A percentile compares a stretch with the other conserved stretches of the same genome.
phyloP scores from a whole-genome alignment of 1,140 invertebrate genomes.

The silkworm (Bombyx mori) region DNA sequence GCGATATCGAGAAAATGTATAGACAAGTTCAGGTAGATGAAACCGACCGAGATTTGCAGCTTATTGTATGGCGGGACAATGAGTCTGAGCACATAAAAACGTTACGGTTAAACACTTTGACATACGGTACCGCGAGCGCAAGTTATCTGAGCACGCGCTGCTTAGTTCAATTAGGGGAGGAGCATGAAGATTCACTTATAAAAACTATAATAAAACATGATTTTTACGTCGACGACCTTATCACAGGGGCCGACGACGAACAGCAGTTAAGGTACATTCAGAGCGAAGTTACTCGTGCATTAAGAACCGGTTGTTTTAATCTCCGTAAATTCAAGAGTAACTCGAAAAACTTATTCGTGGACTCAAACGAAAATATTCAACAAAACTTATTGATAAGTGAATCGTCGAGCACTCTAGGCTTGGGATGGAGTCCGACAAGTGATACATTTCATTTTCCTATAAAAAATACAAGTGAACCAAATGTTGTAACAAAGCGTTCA shows the following conservation, averaged over 20 bases:
- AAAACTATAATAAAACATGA: no score
- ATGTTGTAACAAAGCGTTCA: slow-evolving; percentile 41
- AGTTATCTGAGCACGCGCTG: neutral
- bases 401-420: slow-evolving; percentile 22
- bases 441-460: slow-evolving; percentile 22
- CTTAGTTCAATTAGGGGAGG: no score
- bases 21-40: neutral
- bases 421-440: slow-evolving; percentile 19
- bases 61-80: slow-evolving; percentile 3
- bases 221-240: no score
- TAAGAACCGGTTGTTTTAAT: no score
- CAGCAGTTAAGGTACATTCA: no score
- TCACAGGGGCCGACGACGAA: no score
- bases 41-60: neutral
- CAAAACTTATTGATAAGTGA: slow-evolving; percentile 24
- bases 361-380: no score
- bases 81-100: neutral
- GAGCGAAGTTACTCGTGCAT: no score
- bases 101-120: neutral
- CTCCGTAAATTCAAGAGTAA: no score
- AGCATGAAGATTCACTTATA: no score
- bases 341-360: no score
- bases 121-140: neutral
- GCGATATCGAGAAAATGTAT: no score
- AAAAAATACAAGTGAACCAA: neutral